Evolutionary conservation across 2,888 invertebrate species (phyloP).

Genomic region (Kuschelorhynchus macadamiae): DNA sequence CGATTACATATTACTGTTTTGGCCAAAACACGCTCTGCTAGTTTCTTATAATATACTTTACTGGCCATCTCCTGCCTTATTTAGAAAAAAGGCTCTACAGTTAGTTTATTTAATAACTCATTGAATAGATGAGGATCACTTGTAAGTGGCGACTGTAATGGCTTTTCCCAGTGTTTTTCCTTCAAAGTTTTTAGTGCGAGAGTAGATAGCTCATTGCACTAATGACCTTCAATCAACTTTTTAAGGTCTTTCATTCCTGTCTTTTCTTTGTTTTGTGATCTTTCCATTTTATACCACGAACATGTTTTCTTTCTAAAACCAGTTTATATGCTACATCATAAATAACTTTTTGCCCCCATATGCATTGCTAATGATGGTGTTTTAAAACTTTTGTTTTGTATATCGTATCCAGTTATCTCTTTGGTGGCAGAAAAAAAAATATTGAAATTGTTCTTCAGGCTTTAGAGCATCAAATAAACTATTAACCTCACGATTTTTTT

Average conservation of each 20-base stretch:
- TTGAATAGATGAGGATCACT: constrained; percentile 51
- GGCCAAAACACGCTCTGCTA: constrained; percentile 50
- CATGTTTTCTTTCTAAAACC: too few relatives aligned
- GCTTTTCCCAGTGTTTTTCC: constrained; percentile 52
- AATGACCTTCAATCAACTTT: constrained; percentile 48
- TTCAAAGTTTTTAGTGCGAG: constrained; percentile 54
- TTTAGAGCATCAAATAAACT: too few relatives aligned
- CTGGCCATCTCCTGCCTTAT: constrained; percentile 22
- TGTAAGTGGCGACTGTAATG: constrained; percentile 49
- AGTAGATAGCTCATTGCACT: constrained; percentile 54
- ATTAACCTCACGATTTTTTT: too few relatives aligned
- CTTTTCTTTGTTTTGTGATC: constrained; percentile 25
- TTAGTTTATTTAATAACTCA: constrained; percentile 35
- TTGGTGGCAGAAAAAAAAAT: too few relatives aligned
- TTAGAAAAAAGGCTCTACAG: constrained; percentile 41
- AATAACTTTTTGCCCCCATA: too few relatives aligned
- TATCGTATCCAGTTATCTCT: too few relatives aligned
- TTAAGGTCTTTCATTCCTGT: constrained; percentile 41
- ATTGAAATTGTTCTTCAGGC: too few relatives aligned
- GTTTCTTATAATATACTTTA: constrained; percentile 46
- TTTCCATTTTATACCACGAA: too few relatives aligned
- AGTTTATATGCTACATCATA: too few relatives aligned
- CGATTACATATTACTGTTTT: constrained; percentile 50
- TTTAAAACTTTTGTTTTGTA: too few relatives aligned
- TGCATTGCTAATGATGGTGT: too few relatives aligned